Evolutionary conservation across 2,797 vertebrate genomes (phyloP), one percentile per base, ranked within the genome.

Genomic region (Streptopelia turtur): DNA sequence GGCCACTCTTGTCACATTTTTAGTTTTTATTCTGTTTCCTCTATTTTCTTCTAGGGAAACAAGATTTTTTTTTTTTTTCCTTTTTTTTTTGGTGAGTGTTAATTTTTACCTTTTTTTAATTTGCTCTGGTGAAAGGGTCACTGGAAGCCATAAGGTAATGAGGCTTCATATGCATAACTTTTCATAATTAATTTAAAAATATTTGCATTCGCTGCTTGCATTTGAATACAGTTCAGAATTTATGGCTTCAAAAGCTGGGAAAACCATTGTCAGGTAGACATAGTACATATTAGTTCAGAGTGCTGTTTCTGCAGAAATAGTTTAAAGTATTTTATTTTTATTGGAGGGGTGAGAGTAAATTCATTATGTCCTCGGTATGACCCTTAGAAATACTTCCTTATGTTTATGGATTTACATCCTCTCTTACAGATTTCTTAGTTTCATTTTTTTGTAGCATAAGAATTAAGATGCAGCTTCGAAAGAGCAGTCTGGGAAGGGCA

Each of bases 321-420:
- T 94, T 96, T 74, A 39, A 94, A 96, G 45, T 93, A 85, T 96
- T 96, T 96, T 95, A 64, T 97, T 97, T 96, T 95, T 97, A 85
- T 95, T 97, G 93, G 74, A 90, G 76, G 59, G 92, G 89, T 85
- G 95, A 97, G 76, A 97, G 75, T 94, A 96, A 97, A 96, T 97
- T 96, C 89, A 94, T 97, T 96, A 96, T 97, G 93, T 95, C 89
- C 95, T 97, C 89, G 88, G 59, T 76, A 59, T 96, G 95, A 97
- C 96, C 91, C 95, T 96, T 91, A 94, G 89, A 97, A 97, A 96
- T 92, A 96, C 87, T 86, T 91, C 83, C 95, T 95, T 96, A 50
- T 94, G 87, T 87, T 95, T 96, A 95, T 39, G 61, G 71, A 37
- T 95, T 89, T 91, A 59, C 22, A 45, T 95, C 85, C 65, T 95